A percentile compares a stretch with the other conserved stretches of the same genome.
Conservation (phyloP, 2,888 invertebrate genomes). For the Subacronicta megacephala region DNA sequence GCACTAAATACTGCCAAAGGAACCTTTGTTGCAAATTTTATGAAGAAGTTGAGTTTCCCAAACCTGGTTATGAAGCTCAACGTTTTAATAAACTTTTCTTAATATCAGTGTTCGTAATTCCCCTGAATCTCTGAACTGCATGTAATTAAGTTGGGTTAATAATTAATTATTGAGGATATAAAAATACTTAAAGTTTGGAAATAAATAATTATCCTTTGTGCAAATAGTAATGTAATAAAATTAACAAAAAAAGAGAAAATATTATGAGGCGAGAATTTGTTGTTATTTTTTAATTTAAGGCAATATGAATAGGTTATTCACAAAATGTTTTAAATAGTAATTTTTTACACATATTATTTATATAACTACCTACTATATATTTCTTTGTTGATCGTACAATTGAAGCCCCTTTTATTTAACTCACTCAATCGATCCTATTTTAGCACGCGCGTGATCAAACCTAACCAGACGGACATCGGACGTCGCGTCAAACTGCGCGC, state of each 20-base stretch:
- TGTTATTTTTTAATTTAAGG: no score
- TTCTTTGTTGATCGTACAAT: conserved; percentile 3
- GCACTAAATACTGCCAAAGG: not conserved
- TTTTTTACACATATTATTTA: conserved; percentile 2
- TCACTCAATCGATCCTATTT: conserved; percentile 65
- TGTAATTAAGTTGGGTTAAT: no score
- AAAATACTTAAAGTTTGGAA: no score
- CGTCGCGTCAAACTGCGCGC: conserved; percentile 94
- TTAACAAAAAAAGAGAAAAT: no score
- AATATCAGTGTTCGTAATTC: conserved; percentile 4
- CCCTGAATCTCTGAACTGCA: no score
- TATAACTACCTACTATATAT: not conserved
- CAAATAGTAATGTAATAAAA: no score
- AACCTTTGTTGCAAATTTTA: conserved; percentile 16
- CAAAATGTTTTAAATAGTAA: no score
- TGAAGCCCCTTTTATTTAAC: conserved; percentile 30
- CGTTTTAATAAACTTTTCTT: no score
- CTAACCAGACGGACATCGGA: conserved; percentile 96
- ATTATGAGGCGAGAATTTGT: no score
- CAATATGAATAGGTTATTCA: no score
- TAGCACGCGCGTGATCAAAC: conserved; percentile 98
- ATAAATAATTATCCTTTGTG: no score
- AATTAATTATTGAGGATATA: no score
- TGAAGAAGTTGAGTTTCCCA: conserved; percentile 11
- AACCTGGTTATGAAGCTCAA: conserved; percentile 4